These are phyloP conservation scores for Cerastis rubricosa DNA, from an alignment of 2,888 invertebrate species.

Conservation along the genomic window DNA sequence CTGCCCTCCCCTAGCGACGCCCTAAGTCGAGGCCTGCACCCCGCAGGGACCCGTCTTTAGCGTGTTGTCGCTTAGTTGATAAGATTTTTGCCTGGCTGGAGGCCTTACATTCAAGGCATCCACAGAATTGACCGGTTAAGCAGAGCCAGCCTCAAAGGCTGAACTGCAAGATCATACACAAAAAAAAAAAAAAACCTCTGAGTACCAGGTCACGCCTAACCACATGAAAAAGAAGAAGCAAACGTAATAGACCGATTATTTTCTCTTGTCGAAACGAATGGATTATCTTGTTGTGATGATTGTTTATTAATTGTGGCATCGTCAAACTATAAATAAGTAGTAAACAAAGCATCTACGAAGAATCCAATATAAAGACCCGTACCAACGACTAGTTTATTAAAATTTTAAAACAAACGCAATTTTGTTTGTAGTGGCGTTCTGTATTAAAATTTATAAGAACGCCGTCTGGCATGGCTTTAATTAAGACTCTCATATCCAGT, in stretches of 20 bases:
- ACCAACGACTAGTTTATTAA: conserved; percentile 61
- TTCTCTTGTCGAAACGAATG: neutral
- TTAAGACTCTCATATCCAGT: conserved; percentile 73
- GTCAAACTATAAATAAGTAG: neutral
- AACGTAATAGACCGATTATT: neutral
- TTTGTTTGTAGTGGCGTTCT: conserved; percentile 59
- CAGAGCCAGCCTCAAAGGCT: too few species aligned
- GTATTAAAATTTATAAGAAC: conserved; percentile 69
- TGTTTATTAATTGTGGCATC: neutral
- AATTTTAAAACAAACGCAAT: conserved; percentile 59
- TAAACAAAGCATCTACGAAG: conserved; percentile 21
- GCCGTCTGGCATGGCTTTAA: conserved; percentile 70
- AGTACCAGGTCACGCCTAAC: neutral
- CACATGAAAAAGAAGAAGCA: neutral
- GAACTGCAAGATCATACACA: too few species aligned
- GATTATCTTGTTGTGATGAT: neutral
- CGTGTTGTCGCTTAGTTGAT: too few species aligned
- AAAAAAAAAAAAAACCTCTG: too few species aligned
- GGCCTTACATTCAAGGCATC: too few species aligned
- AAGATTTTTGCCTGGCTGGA: too few species aligned
- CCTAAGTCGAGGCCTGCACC: too few species aligned
- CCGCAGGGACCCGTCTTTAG: too few species aligned
- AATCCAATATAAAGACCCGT: conserved; percentile 42
- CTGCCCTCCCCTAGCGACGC: too few species aligned
- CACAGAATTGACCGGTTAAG: too few species aligned